Evolutionary conservation across 2,888 invertebrate species (phyloP).

Genomic region (Dromius quadrimaculatus): DNA sequence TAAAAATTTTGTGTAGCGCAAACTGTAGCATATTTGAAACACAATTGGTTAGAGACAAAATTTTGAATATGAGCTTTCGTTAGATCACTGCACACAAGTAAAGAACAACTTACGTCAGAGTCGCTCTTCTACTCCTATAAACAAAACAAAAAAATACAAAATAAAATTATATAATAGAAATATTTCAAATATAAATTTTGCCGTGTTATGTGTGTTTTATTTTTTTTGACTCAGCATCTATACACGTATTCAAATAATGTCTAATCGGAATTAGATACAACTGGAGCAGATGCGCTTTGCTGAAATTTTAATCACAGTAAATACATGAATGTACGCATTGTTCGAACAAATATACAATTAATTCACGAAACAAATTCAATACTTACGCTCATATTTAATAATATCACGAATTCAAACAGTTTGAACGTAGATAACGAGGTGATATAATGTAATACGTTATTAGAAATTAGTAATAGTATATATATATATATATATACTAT

Average conservation of each 20-base stretch:
- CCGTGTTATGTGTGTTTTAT: conserved; percentile 48
- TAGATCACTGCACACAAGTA: conserved; percentile 50
- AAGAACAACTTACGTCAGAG: conserved; percentile 54
- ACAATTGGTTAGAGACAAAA: conserved; percentile 32
- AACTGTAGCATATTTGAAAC: background rate
- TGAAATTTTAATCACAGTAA: conserved; percentile 34
- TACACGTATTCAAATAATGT: conserved; percentile 4
- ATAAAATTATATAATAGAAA: conserved; percentile 18
- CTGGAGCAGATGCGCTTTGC: conserved; percentile 44
- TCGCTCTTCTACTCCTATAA: conserved; percentile 56
- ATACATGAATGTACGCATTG: conserved; percentile 14
- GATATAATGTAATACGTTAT: no score
- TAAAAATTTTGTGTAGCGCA: background rate
- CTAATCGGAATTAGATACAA: conserved; percentile 43
- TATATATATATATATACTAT: no score
- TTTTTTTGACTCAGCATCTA: conserved; percentile 36
- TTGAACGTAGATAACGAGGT: no score
- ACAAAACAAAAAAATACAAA: conserved; percentile 54
- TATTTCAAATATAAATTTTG: conserved; percentile 26
- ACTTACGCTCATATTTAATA: background rate
- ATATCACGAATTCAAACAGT: no score
- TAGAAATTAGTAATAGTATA: no score
- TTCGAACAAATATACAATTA: conserved; percentile 23
- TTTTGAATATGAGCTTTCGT: conserved; percentile 51
- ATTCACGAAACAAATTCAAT: conserved; percentile 15